Base-by-base conservation (phyloP, 2,113 vertebrate genomes). In the Pygoscelis antarcticus region DNA sequence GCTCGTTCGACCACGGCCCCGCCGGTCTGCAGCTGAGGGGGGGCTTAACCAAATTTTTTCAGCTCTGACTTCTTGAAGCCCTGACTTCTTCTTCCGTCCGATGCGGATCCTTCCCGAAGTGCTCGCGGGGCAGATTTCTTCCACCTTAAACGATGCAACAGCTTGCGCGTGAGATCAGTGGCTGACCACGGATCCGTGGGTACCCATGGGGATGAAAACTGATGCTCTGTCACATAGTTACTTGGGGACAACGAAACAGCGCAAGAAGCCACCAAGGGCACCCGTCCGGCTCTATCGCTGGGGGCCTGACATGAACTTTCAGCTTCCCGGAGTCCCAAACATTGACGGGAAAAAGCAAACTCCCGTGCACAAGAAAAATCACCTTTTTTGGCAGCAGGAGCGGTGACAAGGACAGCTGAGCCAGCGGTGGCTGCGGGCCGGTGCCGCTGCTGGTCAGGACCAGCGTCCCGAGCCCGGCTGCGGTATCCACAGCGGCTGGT, bases 341-440 rank as follows among this genome's bases (percentile, higher is more conserved):
- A 3, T 8, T 0, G 1, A 6, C 4, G 25, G 40, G 58, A 10
- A 40, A 77, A 77, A 69, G 23, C 36, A 44, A 16, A 15, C 14
- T 42, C 13, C 34, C 3, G 5, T 1, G 6, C 7, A 18, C 9
- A 13, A 42, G 38, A 72, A 86, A 83, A 71, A 10, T 20, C 23
- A 20, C 16, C 7, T 4, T 6, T 86, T 85, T 86, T 22, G 65
- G 52, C 74, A 78, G 26, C 21, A 2, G 70, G 36, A 52, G n/a
- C 3, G 5, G 29, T 52, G 69, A 49, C 36, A 13, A 49, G 19
- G 54, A 61, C 6, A 10, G 38, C 72, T 14, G 54, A 58, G 30
- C 36, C 61, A 47, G 81, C 3, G 0, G 23, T 23, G 40, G 51
- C 23, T 52, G 57, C 0, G 0, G 22, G n/a, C 36, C 49, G 7